These are phyloP conservation scores for Salmo trutta DNA, from an alignment of 2,797 vertebrate species.

Conservation along the genomic window DNA sequence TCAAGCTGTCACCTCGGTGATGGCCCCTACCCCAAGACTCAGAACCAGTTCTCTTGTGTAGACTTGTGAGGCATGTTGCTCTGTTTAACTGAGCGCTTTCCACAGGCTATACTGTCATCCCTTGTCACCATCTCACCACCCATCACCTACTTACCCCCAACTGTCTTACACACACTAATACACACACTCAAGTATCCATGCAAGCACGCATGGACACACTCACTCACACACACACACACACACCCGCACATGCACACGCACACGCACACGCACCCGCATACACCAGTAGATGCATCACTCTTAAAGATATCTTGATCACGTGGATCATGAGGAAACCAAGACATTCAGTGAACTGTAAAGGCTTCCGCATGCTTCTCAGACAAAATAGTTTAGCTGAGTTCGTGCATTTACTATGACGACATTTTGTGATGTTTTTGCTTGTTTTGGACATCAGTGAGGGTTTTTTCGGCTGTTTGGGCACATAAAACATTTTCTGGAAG, in stretches of 20 bases:
- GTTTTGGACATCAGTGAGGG: too few species aligned
- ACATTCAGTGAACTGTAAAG: too few species aligned
- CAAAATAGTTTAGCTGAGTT: too few species aligned
- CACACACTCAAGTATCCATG: too few species aligned
- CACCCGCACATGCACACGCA: background rate
- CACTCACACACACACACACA: background rate
- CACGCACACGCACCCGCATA: background rate
- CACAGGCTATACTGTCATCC: constrained; percentile 51
- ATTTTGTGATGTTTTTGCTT: too few species aligned
- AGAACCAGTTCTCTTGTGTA: constrained; percentile 53
- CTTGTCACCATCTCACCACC: constrained; percentile 34
- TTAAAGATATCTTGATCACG: background rate
- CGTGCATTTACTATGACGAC: too few species aligned
- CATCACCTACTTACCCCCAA: too few species aligned
- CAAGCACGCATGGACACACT: too few species aligned
- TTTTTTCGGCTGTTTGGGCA: too few species aligned
- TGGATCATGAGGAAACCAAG: background rate
- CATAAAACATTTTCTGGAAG: too few species aligned
- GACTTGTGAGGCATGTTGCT: constrained; percentile 41
- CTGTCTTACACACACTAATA: too few species aligned
- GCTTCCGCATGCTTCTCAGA: too few species aligned
- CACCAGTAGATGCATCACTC: background rate
- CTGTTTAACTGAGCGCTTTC: constrained; percentile 33
- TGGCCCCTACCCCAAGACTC: constrained; percentile 38
- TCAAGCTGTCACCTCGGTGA: constrained; percentile 57